phyloP scores from a whole-genome alignment of 2,113 vertebrate species.

The Plectropomus leopardus region DNA sequence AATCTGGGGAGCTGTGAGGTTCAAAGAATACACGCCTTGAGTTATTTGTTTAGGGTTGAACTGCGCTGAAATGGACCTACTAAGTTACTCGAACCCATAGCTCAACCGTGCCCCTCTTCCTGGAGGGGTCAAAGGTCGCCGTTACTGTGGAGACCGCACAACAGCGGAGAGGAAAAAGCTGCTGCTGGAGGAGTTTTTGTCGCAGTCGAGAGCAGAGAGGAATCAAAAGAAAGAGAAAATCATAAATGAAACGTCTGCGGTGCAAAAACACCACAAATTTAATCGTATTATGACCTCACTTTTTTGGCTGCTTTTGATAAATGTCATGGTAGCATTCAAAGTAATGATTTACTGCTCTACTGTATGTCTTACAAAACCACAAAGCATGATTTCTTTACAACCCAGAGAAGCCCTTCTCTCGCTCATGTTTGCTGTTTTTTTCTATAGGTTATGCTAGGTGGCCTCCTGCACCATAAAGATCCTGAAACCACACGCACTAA shows the following conservation, averaged over 20 bases:
- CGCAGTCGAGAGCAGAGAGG: background rate
- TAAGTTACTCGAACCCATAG: conserved; percentile 59
- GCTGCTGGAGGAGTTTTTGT: background rate
- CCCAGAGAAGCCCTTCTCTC: background rate
- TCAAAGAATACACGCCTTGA: conserved; percentile 67
- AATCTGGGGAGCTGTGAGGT: conserved; percentile 54
- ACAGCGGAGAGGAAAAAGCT: conserved; percentile 19
- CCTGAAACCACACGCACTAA: conserved; percentile 55
- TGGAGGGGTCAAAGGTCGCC: conserved; percentile 65
- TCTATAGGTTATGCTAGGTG: conserved; percentile 53
- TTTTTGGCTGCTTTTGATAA: conserved; percentile 38
- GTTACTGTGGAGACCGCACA: conserved; percentile 39
- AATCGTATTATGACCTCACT: conserved; percentile 46
- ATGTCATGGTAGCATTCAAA: conserved; percentile 31
- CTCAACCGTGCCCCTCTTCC: conserved; percentile 58
- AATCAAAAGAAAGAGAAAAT: background rate
- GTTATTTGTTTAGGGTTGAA: conserved; percentile 74
- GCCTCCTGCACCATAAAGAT: conserved; percentile 42
- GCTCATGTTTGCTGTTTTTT: conserved; percentile 32
- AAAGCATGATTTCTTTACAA: conserved; percentile 28
- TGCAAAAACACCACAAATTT: conserved; percentile 32
- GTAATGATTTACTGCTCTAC: conserved; percentile 36
- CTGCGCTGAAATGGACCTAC: conserved; percentile 53
- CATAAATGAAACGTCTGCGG: conserved; percentile 21
- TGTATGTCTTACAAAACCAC: conserved; percentile 54